Evolutionary conservation across 2,888 invertebrate genomes (phyloP), one percentile per base, ranked within the genome.

Genomic region (Keiferia lycopersicella): DNA sequence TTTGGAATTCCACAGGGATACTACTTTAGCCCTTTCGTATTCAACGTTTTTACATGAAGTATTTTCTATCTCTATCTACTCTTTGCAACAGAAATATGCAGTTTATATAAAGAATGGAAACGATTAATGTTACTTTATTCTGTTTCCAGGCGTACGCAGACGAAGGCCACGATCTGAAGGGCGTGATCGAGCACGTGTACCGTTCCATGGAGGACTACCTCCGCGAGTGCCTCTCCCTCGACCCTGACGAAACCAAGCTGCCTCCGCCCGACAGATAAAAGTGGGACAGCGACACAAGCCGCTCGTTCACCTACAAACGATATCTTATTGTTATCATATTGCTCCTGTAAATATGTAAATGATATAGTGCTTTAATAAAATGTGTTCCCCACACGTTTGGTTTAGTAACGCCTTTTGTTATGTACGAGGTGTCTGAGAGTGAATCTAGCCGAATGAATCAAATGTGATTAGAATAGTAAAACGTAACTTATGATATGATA

Each of bases 161-260:
- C 84, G 97, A 98, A 90, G 97, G 96, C 68, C 98, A 98, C 87
- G 94, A 95, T 74, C 91, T 98, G 68, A 92, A 93, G 73, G 97
- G 97, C 65, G 97, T 97, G 69, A 94, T 96, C 78, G 96, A 97
- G 84, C 98, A 98, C 92, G 95, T 97, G 73, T 98, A 98, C 90
- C 94, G 96, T 79, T 97, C 97, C 75, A 97, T 98, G 97, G 98
- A 98, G 92, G 96, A 97, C 91, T 98, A 95, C 92, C 95, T 98
- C 86, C 94, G 96, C 85, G 95, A 97, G 93, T 97, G 97, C 94
- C 95, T 97, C 92, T 96, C 95, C 86, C 93, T 97, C 87, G 97
- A 97, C 91, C 94, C 95, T 66, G 95, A 95, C 82, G 94, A 95
- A 81, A 93, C 93, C 72, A 94, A 93, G 83, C 93, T 94, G 69